phyloP scores from a whole-genome alignment of 2,113 vertebrate genomes.

The Spea multiplicata region DNA sequence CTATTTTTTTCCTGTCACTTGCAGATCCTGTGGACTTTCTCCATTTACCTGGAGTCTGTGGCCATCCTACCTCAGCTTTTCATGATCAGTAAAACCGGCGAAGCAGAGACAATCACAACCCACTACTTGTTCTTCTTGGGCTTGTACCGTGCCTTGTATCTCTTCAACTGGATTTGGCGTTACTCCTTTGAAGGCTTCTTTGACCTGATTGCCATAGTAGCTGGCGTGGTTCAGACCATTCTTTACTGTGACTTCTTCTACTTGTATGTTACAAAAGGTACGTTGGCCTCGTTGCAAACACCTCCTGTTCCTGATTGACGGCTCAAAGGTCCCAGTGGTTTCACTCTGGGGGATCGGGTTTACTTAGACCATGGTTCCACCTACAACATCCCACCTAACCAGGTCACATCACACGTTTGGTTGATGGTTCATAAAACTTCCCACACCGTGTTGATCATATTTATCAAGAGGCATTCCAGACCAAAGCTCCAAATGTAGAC shows the following conservation, averaged over 20 bases:
- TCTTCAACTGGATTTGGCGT: slow-evolving; percentile 99
- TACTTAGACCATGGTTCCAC: too few relatives aligned
- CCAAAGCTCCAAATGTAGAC: too few relatives aligned
- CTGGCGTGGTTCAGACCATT: slow-evolving; percentile 95
- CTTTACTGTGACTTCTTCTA: slow-evolving; percentile 99
- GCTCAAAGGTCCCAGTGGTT: too few relatives aligned
- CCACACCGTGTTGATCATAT: too few relatives aligned
- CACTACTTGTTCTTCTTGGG: slow-evolving; percentile 98
- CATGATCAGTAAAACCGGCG: slow-evolving; percentile 98
- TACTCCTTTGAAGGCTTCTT: slow-evolving; percentile 98
- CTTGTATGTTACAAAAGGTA: slow-evolving; percentile 98
- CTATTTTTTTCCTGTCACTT: background rate
- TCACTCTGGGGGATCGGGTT: too few relatives aligned
- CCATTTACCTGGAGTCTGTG: slow-evolving; percentile 96
- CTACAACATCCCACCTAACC: too few relatives aligned
- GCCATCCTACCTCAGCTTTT: slow-evolving; percentile 98
- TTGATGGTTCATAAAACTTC: too few relatives aligned
- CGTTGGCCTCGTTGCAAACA: slow-evolving; percentile 41
- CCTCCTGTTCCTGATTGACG: too few relatives aligned
- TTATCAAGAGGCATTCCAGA: too few relatives aligned
- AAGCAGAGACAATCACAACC: slow-evolving; percentile 98
- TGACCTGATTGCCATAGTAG: slow-evolving; percentile 97
- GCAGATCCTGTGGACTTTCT: slow-evolving; percentile 98
- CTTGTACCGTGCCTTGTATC: slow-evolving; percentile 94
- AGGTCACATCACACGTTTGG: too few relatives aligned